Percentiles rank a stretch among this genome's conserved stretches.
Conservation (phyloP, 2,113 vertebrate species). For the Rattus norvegicus region GRCr8 NC_086020.1:44080001-44080500, state of each 20-base stretch:
- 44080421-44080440: neutral
- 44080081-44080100: neutral
- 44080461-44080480: neutral
- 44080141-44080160: too few species aligned
- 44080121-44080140: neutral
- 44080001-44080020: neutral
- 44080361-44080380: too few species aligned
- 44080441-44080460: neutral
- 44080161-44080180: neutral
- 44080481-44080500: neutral
- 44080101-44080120: neutral
- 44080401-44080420: neutral
- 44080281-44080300: too few species aligned
- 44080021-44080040: neutral
- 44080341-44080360: too few species aligned
- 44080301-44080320: too few species aligned
- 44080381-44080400: neutral
- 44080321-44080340: too few species aligned
- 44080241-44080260: neutral
- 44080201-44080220: neutral
- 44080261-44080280: neutral
- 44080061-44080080: neutral
- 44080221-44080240: neutral
- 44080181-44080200: neutral
- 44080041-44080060: neutral